These are phyloP conservation scores for Cuculus canorus DNA, from an alignment of 2,797 vertebrate genomes.

Conservation along the genomic window DNA sequence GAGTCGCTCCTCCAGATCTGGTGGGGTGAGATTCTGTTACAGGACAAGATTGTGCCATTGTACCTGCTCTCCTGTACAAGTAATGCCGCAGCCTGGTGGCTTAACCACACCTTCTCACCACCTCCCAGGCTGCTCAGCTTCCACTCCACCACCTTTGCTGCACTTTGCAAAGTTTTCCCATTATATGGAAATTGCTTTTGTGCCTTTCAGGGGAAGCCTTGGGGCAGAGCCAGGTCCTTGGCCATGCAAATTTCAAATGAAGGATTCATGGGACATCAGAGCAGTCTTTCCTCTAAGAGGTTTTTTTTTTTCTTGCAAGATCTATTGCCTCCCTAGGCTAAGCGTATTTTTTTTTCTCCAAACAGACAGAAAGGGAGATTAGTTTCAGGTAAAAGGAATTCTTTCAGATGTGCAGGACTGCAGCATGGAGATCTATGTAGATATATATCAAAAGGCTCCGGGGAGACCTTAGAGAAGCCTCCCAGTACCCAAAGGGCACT, in stretches of 20 bases:
- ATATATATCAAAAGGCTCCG: too few species aligned
- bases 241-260: background rate
- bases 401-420: background rate
- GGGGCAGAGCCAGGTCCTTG: background rate
- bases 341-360: background rate
- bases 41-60: rapidly evolving
- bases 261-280: background rate
- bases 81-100: background rate
- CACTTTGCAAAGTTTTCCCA: background rate
- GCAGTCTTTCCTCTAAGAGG: background rate
- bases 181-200: background rate
- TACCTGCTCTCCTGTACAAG: background rate
- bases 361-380: background rate
- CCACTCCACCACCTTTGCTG: background rate
- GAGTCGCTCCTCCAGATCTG: background rate
- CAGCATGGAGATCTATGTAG: background rate
- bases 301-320: background rate
- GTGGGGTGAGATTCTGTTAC: background rate
- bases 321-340: background rate
- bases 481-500: too few species aligned
- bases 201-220: background rate
- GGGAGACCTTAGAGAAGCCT: too few species aligned
- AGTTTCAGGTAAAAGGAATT: background rate
- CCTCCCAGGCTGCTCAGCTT: background rate
- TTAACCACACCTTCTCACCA: background rate